phyloP scores from a whole-genome alignment of 2,113 vertebrate genomes.

The Rynchops niger region DNA sequence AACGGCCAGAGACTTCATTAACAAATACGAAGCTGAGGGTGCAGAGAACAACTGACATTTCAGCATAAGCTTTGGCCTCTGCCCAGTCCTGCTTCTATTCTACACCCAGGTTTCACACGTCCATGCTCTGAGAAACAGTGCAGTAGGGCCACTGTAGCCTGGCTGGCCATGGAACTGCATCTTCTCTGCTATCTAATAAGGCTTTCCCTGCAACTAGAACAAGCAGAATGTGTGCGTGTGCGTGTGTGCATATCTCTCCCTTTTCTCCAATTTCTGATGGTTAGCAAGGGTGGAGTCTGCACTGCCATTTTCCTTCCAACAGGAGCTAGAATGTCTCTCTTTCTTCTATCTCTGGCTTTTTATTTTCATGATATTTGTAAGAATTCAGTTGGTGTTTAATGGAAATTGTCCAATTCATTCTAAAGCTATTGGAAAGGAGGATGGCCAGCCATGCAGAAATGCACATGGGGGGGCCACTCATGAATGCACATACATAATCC shows the following conservation, averaged over 20 bases:
- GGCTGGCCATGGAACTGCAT: background rate
- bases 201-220: background rate
- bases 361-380: background rate
- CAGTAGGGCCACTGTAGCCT: background rate
- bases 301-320: background rate
- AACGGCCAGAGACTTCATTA: background rate
- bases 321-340: background rate
- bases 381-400: background rate
- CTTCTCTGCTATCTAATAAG: background rate
- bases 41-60: background rate
- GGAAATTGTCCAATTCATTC: background rate
- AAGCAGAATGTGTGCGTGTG: background rate
- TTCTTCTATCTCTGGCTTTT: background rate
- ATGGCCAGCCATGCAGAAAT: background rate
- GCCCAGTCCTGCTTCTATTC: background rate
- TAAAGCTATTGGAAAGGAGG: background rate
- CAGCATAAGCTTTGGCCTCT: background rate
- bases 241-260: background rate
- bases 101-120: background rate
- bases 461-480: background rate
- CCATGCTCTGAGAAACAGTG: background rate
- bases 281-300: background rate
- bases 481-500: fast-evolving
- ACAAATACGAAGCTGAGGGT: background rate
- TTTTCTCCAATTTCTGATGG: background rate